phyloP scores from a whole-genome alignment of 30 jellyfish, hydroid and myxozoan genomes.

The Aurelia aurita complex sp. Pacific region DNA sequence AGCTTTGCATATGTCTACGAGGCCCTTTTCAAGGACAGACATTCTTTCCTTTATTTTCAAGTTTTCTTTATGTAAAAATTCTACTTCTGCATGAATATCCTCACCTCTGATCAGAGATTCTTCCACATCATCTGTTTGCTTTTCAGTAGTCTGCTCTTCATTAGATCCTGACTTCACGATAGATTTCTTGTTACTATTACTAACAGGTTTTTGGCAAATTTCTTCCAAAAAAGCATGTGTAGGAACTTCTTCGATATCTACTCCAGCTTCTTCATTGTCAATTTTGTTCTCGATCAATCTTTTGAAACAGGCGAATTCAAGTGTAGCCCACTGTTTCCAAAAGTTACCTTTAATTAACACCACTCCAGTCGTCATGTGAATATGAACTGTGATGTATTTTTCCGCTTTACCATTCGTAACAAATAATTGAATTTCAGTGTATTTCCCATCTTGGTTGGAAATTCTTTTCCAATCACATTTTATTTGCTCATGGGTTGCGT shows the following conservation, averaged over 20 bases:
- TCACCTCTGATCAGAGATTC: background rate
- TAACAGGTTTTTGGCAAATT: too few species aligned
- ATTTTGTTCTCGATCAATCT: background rate
- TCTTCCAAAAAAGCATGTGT: too few species aligned
- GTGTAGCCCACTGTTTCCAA: slow-evolving; percentile 18
- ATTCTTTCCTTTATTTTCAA: background rate
- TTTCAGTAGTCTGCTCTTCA: slow-evolving; percentile 1
- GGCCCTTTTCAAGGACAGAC: slow-evolving; percentile 3
- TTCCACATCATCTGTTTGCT: background rate
- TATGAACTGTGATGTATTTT: slow-evolving; percentile 18
- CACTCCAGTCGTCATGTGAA: slow-evolving; percentile 19
- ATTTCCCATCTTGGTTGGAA: slow-evolving; percentile 14
- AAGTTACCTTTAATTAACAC: slow-evolving; percentile 1
- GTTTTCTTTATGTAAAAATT: background rate
- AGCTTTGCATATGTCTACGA: slow-evolving; percentile 1
- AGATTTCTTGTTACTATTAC: background rate
- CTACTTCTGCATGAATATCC: background rate
- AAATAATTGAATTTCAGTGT: slow-evolving; percentile 1
- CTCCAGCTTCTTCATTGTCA: background rate
- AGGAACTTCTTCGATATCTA: background rate
- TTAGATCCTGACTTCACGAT: background rate
- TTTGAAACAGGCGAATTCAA: background rate
- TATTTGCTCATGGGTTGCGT: background rate
- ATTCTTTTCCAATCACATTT: background rate
- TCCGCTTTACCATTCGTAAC: background rate